Evolutionary conservation across 2,888 invertebrate species (phyloP).

Genomic region (Apotomis capreana): DNA sequence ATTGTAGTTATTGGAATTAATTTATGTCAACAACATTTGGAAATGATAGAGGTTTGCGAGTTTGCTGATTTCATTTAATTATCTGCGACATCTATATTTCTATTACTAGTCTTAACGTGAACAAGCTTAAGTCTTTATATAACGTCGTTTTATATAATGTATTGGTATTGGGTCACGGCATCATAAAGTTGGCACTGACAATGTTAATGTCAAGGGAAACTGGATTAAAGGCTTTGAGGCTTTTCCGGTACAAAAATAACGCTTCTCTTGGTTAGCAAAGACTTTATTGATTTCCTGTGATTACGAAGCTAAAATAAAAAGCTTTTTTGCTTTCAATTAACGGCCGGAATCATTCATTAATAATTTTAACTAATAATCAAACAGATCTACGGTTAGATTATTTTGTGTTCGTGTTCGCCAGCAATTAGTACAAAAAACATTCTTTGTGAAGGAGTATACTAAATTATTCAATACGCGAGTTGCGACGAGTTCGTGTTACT

Average conservation of each 20-base stretch:
- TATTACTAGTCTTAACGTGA: no score
- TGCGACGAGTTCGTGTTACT: slow-evolving; percentile 1
- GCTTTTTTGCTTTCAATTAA: neutral
- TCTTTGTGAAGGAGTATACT: neutral
- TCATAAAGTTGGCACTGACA: neutral
- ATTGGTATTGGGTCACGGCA: neutral
- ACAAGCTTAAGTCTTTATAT: no score
- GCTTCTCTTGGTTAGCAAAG: slow-evolving; percentile 38
- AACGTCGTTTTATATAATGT: neutral
- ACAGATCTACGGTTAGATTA: slow-evolving; percentile 24
- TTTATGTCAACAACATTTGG: no score
- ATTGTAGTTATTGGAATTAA: no score
- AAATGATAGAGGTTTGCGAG: no score
- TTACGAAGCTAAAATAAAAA: neutral
- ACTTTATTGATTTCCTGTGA: slow-evolving; percentile 6
- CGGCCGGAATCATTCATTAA: neutral
- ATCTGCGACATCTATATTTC: no score
- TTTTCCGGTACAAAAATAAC: slow-evolving; percentile 47
- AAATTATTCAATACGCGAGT: slow-evolving; percentile 8
- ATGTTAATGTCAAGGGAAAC: slow-evolving; percentile 54
- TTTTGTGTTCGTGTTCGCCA: slow-evolving; percentile 12
- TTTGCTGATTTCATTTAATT: no score
- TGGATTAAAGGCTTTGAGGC: slow-evolving; percentile 62
- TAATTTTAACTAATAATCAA: neutral
- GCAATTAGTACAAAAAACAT: slow-evolving; percentile 14